Percentiles rank a stretch among this genome's conserved stretches.
Evolutionary conservation across 2,113 vertebrate genomes (phyloP).

Genomic region (Lates calcarifer): DNA sequence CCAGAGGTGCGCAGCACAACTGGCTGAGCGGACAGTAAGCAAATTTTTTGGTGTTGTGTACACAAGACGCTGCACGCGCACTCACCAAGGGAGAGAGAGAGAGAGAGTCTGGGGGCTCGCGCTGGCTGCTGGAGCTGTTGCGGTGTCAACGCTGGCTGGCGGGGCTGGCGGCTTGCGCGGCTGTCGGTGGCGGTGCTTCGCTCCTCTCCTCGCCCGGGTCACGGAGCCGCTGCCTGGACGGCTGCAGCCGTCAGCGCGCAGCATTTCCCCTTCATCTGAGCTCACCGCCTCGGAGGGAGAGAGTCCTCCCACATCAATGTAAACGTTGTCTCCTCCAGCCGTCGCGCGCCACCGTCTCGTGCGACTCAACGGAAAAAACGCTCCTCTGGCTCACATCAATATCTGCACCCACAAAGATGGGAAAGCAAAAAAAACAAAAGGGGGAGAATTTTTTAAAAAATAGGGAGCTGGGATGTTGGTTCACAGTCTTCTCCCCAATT

Average conservation of each 20-base stretch:
- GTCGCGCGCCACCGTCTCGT: slow-evolving; percentile 71
- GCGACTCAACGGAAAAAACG: slow-evolving; percentile 60
- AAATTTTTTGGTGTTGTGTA: slow-evolving; percentile 63
- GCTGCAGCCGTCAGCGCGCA: slow-evolving; percentile 85
- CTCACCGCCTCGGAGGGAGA: slow-evolving; percentile 76
- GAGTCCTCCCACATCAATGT: slow-evolving; percentile 75
- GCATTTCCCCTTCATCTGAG: slow-evolving; percentile 85
- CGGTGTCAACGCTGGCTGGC: slow-evolving; percentile 63
- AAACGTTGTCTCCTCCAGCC: slow-evolving; percentile 66
- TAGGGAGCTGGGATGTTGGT: slow-evolving; percentile 37
- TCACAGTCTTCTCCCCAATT: slow-evolving; percentile 45
- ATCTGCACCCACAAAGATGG: slow-evolving; percentile 73
- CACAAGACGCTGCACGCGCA: slow-evolving; percentile 74
- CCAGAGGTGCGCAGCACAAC: slow-evolving; percentile 79
- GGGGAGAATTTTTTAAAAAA: slow-evolving; percentile 33
- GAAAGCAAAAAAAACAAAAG: slow-evolving; percentile 56
- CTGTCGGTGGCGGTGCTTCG: slow-evolving; percentile 52
- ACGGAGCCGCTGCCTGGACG: slow-evolving; percentile 82
- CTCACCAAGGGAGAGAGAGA: slow-evolving; percentile 79
- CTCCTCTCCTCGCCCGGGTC: slow-evolving; percentile 79
- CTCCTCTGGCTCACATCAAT: slow-evolving; percentile 70
- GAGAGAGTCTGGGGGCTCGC: slow-evolving; percentile 67
- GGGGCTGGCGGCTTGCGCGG: slow-evolving; percentile 32
- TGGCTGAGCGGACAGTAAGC: slow-evolving; percentile 73
- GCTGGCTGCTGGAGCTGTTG: slow-evolving; percentile 73